Percentiles rank a stretch among this genome's conserved stretches.
Conservation (phyloP, 2,797 vertebrate genomes). For the Thripadectes ignobilis region DNA sequence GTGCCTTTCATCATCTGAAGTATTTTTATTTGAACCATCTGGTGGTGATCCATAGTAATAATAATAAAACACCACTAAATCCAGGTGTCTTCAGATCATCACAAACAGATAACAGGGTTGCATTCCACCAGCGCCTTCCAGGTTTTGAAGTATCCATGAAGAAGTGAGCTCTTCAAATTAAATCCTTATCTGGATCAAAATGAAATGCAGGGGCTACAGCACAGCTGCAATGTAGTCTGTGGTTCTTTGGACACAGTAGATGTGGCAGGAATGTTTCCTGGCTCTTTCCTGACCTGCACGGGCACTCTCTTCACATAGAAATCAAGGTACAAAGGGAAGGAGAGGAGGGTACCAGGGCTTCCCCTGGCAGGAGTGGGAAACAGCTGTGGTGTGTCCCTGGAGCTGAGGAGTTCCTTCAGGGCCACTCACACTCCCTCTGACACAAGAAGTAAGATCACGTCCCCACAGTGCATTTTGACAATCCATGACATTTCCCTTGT, state of each 20-base stretch:
- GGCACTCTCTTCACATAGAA: background rate
- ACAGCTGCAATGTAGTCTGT: background rate
- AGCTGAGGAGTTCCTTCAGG: background rate
- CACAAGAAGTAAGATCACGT: background rate
- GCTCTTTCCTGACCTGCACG: background rate
- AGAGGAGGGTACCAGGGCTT: fast-evolving
- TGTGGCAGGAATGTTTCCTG: background rate
- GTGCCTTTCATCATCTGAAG: background rate
- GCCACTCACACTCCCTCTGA: fast-evolving
- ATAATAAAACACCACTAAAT: background rate
- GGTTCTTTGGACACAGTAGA: background rate
- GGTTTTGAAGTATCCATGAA: background rate
- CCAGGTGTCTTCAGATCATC: constrained; percentile 6
- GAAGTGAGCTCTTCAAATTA: background rate
- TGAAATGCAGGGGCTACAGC: background rate
- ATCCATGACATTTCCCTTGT: background rate
- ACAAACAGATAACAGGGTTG: background rate
- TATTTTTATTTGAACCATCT: constrained; percentile 8
- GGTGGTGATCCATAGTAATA: background rate
- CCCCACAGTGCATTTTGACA: background rate
- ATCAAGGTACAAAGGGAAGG: background rate
- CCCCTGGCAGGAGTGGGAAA: background rate
- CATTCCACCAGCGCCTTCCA: background rate
- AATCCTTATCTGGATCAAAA: background rate
- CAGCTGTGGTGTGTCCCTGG: fast-evolving